Conservation (phyloP, 2,888 invertebrate species). For the Scaptomyza tumidula region DNA sequence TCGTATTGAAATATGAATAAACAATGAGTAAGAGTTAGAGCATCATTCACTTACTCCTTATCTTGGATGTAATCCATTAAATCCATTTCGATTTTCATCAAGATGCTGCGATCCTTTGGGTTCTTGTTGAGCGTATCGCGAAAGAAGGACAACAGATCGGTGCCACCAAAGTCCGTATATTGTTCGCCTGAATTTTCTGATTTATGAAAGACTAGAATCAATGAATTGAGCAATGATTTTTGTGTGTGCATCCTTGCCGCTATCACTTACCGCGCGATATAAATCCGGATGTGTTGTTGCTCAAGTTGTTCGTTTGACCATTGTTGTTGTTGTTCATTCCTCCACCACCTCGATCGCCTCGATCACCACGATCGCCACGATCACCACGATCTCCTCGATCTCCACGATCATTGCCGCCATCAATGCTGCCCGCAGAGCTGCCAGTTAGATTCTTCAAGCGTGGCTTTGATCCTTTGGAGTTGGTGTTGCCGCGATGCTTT, state of each 20-base stretch:
- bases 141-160: constrained; percentile 94
- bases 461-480: constrained; percentile 84
- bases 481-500: constrained; percentile 84
- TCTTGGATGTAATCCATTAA: constrained; percentile 93
- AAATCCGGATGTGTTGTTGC: constrained; percentile 86
- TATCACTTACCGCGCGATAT: constrained; percentile 86
- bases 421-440: constrained; percentile 84
- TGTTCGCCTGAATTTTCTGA: constrained; percentile 91
- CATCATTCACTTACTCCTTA: constrained; percentile 87
- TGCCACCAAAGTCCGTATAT: constrained; percentile 89
- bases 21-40: no score
- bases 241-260: not conserved
- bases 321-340: constrained; percentile 30
- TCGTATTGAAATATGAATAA: no score
- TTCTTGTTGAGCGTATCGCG: constrained; percentile 96
- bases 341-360: constrained; percentile 44
- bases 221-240: constrained; percentile 56
- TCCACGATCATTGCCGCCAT: constrained; percentile 79
- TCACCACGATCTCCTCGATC: constrained; percentile 51
- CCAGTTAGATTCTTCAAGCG: constrained; percentile 84
- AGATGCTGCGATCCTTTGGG: constrained; percentile 92
- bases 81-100: constrained; percentile 95
- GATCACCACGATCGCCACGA: constrained; percentile 16
- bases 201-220: constrained; percentile 82
- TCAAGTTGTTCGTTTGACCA: constrained; percentile 54